Evolutionary conservation across 2,113 vertebrate genomes (phyloP), one percentile per base, ranked within the genome.

Genomic region (Elaphurus davidianus): DNA sequence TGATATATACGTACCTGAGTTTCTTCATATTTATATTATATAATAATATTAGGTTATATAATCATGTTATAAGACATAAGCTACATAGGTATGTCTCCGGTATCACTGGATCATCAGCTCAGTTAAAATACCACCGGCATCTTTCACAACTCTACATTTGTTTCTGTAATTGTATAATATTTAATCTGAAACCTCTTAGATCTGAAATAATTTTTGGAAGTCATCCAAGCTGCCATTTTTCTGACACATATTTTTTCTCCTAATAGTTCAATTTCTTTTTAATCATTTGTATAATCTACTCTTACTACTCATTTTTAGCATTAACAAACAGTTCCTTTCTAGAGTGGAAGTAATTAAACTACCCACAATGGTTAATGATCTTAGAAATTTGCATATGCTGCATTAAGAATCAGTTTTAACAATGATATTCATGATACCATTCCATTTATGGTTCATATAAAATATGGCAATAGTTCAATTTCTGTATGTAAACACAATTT

Each of bases 401-500:
- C 59, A 94, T 93, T 93, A 62, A 79, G 82, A 98, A 97, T 84
- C 59, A 92, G 57, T 91, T 98, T 97, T 97, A 98, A 95, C 98
- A 96, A 95, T 87, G 96, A 47, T 98, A 74, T 81, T 95, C 4
- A 96, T 97, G 52, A 76, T n/a, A 96, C 67, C 71, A 55, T 97
- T 97, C 89, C 57, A 96, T 97, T 98, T 97, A 96, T 96, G 36
- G 92, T 96, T 98, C 76, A 16, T 78, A 86, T 90, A 94, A 98
- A 98, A 94, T 55, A 55, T 19, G 30, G 67, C 62, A 97, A 92
- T 54, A 94, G 96, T 91, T 1, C 17, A 62, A 62, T 97, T 98
- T 98, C 95, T 97, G 96, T 82, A 88, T 95, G 64, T 94, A 98
- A 98, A 94, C 83, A 93, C 60, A 92, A 76, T 97, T 91, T 97